Base-by-base conservation (phyloP, 2,888 invertebrate species). In the Cheilosia impressa region DNA sequence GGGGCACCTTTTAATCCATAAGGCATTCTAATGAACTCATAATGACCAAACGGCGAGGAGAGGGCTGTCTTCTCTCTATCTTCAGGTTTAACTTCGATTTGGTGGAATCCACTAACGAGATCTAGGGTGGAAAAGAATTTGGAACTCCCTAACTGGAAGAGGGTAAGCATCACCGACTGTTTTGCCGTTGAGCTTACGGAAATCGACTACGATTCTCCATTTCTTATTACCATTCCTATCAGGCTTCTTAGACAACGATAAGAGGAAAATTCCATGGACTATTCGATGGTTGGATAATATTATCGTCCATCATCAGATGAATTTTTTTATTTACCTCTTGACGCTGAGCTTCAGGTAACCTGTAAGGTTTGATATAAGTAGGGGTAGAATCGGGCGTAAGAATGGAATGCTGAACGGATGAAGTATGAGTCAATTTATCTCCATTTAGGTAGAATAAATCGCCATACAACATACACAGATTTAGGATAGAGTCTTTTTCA, bases 131-230 rank as follows among this genome's bases (percentile, higher is more conserved):
- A 24, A 24, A 24, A 24, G 24, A 24, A 24, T 24, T 24, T 24
- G 0, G 24, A 24, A 4, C 4, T 4, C 4, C 24, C 24, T 24
- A 4, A 24, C 24, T 24, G 24, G 24, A 4, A 24, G 24, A 0
- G 24, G 24, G 4, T 24, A 24, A 24, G 60, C 45, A 13, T 47
- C 60, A 1, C 31, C 45, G 17, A n/a, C n/a, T n/a, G n/a, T n/a
- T n/a, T n/a, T n/a, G n/a, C 62, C 60, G 15, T 71, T 71, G 13
- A 60, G 41, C 34, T 55, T 72, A 17, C 62, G 52, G 31, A 52
- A 72, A 19, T 72, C 72, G 19, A 72, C 43, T 17, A 52, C 72
- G 19, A 72, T 45, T 31, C 47, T 34, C 27, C 24, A 24, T 24
- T 24, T 24, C 4, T 24, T 62, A 41, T 31, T 47, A 3, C 62